These are phyloP conservation scores for Melitaea cinxia DNA, from an alignment of 1,140 invertebrate genomes.

Conservation along the genomic window DNA sequence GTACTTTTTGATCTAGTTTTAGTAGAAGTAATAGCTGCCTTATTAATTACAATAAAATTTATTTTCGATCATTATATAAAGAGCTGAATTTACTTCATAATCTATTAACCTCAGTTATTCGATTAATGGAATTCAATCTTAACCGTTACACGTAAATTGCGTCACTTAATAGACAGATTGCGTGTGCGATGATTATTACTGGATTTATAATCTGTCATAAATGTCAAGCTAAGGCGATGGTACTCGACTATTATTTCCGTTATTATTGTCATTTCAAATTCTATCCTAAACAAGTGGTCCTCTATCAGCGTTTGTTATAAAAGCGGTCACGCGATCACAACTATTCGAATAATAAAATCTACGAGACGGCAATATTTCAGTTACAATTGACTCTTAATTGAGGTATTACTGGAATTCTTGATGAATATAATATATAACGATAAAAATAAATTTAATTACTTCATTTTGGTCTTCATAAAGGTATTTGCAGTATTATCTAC, in stretches of 20 bases:
- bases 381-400: conserved; percentile 51
- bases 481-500: conserved; percentile 18
- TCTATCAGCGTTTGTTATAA: conserved; percentile 55
- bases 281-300: conserved; percentile 60
- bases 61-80: too few relatives aligned
- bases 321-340: conserved; percentile 67
- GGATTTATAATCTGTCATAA: conserved; percentile 76
- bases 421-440: conserved; percentile 17
- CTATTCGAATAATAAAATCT: conserved; percentile 45
- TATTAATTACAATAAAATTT: too few relatives aligned
- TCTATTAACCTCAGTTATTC: conserved; percentile 55
- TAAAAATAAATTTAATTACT: conserved; percentile 1
- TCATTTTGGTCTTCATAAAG: not conserved
- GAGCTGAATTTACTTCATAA: not conserved
- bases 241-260: conserved; percentile 62
- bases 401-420: conserved; percentile 49
- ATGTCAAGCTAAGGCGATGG: conserved; percentile 67
- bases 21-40: too few relatives aligned
- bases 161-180: conserved; percentile 75
- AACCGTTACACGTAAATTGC: conserved; percentile 61
- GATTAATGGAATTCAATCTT: conserved; percentile 73
- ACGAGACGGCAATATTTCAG: conserved; percentile 38
- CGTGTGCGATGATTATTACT: conserved; percentile 72
- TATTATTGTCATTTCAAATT: conserved; percentile 64
- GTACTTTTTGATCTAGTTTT: too few relatives aligned